Conservation (phyloP, 2,888 invertebrate genomes). For the Elysia crispata region DNA sequence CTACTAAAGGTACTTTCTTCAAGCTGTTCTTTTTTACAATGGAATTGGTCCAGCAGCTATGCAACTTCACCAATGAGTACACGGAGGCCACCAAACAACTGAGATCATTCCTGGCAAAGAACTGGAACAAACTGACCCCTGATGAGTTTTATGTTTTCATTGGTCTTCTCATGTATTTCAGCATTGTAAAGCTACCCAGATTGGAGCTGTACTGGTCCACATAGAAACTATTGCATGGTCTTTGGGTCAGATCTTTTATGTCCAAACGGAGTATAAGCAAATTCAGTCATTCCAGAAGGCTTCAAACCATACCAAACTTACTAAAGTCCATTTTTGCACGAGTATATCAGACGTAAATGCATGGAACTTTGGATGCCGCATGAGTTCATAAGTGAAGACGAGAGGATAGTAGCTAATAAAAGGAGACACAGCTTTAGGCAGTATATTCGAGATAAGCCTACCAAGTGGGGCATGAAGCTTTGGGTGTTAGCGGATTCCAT, state of each 20-base stretch:
- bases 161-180: neutral
- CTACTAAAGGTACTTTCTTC: conserved; percentile 2
- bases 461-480: conserved; percentile 9
- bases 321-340: neutral
- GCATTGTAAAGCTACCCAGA: neutral
- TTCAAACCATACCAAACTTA: neutral
- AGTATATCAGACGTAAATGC: neutral
- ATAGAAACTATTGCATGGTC: conserved; percentile 1
- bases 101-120: neutral
- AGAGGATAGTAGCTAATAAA: conserved; percentile 21
- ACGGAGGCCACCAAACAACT: neutral
- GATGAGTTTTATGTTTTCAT: neutral
- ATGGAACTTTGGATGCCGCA: conserved; percentile 6
- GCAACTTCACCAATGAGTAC: neutral
- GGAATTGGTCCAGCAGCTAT: neutral
- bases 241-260: conserved; percentile 23
- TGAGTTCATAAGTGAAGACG: conserved; percentile 12
- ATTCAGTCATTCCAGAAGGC: conserved; percentile 4
- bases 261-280: conserved; percentile 5
- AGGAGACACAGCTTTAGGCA: conserved; percentile 26
- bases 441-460: neutral
- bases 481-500: conserved; percentile 26
- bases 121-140: neutral
- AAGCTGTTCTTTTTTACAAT: neutral
- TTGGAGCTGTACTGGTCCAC: conserved; percentile 23